Evolutionary conservation across 2,797 vertebrate species (phyloP).

Genomic region (Avahi laniger): DNA sequence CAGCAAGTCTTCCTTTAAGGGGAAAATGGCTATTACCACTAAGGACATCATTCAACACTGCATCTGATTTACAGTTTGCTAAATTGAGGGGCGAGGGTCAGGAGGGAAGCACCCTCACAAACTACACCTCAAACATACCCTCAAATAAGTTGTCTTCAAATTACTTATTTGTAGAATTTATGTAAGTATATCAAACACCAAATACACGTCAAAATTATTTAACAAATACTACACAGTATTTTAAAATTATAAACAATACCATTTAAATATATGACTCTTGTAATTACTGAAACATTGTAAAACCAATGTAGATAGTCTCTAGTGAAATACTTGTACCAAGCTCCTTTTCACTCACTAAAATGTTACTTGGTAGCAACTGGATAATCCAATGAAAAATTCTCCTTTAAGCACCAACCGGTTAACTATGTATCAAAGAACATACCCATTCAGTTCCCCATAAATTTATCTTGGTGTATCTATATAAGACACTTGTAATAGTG

Average conservation of each 20-base stretch:
- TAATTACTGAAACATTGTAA: conserved; percentile 23
- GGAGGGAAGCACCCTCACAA: neutral
- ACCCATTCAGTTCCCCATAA: neutral
- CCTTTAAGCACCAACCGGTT: conserved; percentile 34
- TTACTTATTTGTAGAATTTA: conserved; percentile 36
- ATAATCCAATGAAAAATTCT: conserved; percentile 9
- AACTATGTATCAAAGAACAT: conserved; percentile 5
- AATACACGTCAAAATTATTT: conserved; percentile 10
- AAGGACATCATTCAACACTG: neutral
- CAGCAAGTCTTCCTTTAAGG: conserved; percentile 47
- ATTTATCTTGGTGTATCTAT: neutral
- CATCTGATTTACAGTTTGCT: neutral
- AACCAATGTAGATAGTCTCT: neutral
- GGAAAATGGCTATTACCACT: conserved; percentile 28
- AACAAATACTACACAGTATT: neutral
- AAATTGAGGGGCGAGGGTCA: neutral
- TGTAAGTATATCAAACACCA: conserved; percentile 21
- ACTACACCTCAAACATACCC: conserved; percentile 3
- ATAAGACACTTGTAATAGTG: conserved; percentile 12
- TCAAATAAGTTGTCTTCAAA: conserved; percentile 14
- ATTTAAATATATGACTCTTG: conserved; percentile 13
- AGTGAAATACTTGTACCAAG: neutral
- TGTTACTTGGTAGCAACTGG: conserved; percentile 38
- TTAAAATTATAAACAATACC: conserved; percentile 24
- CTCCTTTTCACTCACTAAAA: conserved; percentile 59